Evolutionary conservation across 2,113 vertebrate genomes (phyloP).

Genomic region (Mionectes macconnelli): DNA sequence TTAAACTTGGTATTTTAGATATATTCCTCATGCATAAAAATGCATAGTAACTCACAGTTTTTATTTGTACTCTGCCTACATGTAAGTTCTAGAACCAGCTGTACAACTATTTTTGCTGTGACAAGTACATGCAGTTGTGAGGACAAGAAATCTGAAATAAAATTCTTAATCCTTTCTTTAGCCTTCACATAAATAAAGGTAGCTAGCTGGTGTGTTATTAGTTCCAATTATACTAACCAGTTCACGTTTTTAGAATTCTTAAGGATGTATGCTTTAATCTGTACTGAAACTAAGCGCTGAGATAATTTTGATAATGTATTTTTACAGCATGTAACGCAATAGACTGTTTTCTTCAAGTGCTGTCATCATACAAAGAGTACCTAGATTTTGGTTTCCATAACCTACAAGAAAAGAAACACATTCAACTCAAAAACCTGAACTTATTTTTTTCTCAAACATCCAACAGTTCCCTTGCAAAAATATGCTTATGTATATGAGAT

Average conservation of each 20-base stretch:
- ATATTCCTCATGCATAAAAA: background rate
- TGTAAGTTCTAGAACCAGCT: background rate
- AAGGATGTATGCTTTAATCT: background rate
- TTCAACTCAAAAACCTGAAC: background rate
- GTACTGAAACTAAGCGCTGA: background rate
- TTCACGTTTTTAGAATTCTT: background rate
- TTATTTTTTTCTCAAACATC: background rate
- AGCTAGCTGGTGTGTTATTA: background rate
- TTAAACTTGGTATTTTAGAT: background rate
- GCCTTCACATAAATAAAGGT: background rate
- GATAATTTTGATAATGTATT: background rate
- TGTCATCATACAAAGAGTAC: background rate
- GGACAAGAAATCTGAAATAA: background rate
- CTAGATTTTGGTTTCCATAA: background rate
- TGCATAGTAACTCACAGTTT: background rate
- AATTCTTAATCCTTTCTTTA: background rate
- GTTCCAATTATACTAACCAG: background rate
- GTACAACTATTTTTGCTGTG: background rate
- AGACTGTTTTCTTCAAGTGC: background rate
- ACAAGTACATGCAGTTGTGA: background rate
- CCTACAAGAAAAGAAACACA: background rate
- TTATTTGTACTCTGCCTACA: background rate
- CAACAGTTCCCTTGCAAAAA: background rate
- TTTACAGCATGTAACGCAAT: background rate
- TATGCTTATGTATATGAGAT: background rate